Evolutionary conservation across 1,140 invertebrate species (phyloP).

Genomic region (Onthophagus taurus): DNA sequence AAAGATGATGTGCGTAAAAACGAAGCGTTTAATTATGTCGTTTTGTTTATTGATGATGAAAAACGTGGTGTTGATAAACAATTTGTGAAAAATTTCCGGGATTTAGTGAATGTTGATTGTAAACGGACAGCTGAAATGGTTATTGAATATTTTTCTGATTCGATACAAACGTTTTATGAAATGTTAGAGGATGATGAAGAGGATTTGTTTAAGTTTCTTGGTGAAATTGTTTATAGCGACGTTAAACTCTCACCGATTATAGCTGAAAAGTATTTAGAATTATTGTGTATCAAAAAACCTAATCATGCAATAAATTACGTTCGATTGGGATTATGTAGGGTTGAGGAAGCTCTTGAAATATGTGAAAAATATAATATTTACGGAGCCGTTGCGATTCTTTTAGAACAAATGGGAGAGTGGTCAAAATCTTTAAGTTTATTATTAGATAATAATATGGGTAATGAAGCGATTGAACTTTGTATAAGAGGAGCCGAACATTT

Average conservation of each 20-base stretch:
- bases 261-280: constrained; percentile 53
- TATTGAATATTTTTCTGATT: constrained; percentile 39
- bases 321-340: constrained; percentile 27
- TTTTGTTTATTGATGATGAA: constrained; percentile 52
- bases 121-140: constrained; percentile 45
- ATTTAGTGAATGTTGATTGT: constrained; percentile 37
- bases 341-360: constrained; percentile 38
- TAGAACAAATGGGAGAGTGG: constrained; percentile 41
- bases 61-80: constrained; percentile 39
- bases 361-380: constrained; percentile 36
- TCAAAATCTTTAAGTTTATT: constrained; percentile 39
- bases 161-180: constrained; percentile 43
- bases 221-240: constrained; percentile 49
- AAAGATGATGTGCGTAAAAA: constrained; percentile 49
- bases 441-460: constrained; percentile 31
- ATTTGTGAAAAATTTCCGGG: constrained; percentile 37
- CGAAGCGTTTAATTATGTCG: constrained; percentile 66
- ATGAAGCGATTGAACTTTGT: constrained; percentile 35
- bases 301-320: constrained; percentile 32
- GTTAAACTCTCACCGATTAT: constrained; percentile 43
- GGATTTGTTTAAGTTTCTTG: constrained; percentile 50
- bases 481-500: constrained; percentile 36
- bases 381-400: constrained; percentile 37
- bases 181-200: constrained; percentile 37
- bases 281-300: constrained; percentile 51